Evolutionary conservation across 2,797 vertebrate genomes (phyloP), one percentile per base, ranked within the genome.

Genomic region (Rhinella marina): DNA sequence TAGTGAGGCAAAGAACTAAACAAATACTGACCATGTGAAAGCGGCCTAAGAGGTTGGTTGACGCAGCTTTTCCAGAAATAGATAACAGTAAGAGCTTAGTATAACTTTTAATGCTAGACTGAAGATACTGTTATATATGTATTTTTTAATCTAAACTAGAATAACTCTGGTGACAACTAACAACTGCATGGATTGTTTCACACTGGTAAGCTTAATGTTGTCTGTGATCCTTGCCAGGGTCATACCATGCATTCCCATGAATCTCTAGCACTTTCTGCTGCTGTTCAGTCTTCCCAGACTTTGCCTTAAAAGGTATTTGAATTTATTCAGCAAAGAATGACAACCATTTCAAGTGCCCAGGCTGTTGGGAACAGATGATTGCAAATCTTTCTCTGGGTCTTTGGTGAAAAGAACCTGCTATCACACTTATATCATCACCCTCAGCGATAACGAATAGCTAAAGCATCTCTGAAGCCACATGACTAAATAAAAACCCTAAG

Each of bases 231-330:
- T 91, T 94, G 94, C 94, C 95, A 94, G 93, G 91, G 92, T 90
- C 92, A 93, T 93, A 94, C 90, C 91, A 91, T 88, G 88, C 92
- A 91, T 93, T 96, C 95, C 94, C 92, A 77, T 88, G 93, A 95
- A 93, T 88, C 91, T 89, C 91, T 88, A 82, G 48, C 93, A 92
- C 93, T 96, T 94, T 91, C 93, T 93, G 70, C 91, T 79, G 90
- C 91, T 92, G 91, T 90, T 85, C 77, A 0, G 92, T 91, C 92
- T 92, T 90, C 92, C 90, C 88, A 87, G 93, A 87, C 92, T 93
- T 96, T 93, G 90, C 96, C 96, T 96, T 97, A 96, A 96, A 97
- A 93, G 96, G 96, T 91, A 84, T 94, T 95, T 94, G 94, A 92
- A 81, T 92, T 94, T 90, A 92, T 92, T 91, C 91, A 91, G 57